Evolutionary conservation across 1,140 invertebrate genomes (phyloP), one percentile per base, ranked within the genome.

Genomic region (Aphis gossypii): DNA sequence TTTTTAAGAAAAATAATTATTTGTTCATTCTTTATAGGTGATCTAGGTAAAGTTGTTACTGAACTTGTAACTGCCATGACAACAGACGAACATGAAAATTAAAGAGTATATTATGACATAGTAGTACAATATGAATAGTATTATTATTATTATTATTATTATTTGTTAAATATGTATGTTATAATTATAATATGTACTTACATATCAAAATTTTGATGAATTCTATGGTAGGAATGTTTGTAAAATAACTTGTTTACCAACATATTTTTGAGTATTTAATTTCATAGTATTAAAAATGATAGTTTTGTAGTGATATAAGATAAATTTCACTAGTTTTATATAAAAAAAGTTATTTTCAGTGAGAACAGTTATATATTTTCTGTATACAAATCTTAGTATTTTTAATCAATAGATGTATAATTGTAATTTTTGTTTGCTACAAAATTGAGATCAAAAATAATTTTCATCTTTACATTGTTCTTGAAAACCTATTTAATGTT

Each of bases 21-120:
- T 54, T 94, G 23, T 87, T 92, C 20, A 46, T 90, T 90, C 93
- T 91, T 96, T 96, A 20, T 95, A 96, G 97, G 97, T 95, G 97
- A 98, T 95, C 96, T 98, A 94, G 97, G 97, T 46, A 97, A 97
- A 95, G 98, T 97, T 93, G 97, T 98, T 89, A 97, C 98, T 95
- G 97, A 97, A 95, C 95, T 98, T 94, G 98, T 98, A 94, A 97
- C 97, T 93, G 97, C 98, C 41, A 94, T 94, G 82, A 94, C 94
- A 35, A 51, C 83, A 23, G 91, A 94, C n/a, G 56, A 92, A 46
- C 48, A 51, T 38, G 56, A 87, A 87, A 93, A 93, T 35, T 46
- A 56, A 87, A 54, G 44, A 41, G 38, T 41, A 41, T 84, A 68
- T n/a, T 76, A n/a, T 76, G 60, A 76, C 60, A 76, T 76, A 35